phyloP scores from a whole-genome alignment of 2,113 vertebrate species.

The Tringa solitaria region DNA sequence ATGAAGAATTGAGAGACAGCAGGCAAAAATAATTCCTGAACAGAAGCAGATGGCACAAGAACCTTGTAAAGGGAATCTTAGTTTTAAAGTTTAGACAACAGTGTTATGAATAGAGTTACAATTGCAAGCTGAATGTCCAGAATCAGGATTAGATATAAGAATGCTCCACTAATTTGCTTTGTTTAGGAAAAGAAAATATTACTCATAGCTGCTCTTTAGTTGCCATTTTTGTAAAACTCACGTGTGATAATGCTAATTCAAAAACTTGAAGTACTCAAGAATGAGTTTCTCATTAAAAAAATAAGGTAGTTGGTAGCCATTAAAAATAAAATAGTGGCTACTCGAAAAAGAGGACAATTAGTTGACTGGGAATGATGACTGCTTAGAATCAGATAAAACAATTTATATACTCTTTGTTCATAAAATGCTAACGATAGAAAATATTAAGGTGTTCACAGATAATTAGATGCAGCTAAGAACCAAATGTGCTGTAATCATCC shows the following conservation, averaged over 20 bases:
- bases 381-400: background rate
- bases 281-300: background rate
- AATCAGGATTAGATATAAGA: background rate
- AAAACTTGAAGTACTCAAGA: background rate
- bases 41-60: background rate
- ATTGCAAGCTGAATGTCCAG: background rate
- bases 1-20: background rate
- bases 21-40: constrained; percentile 10
- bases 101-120: background rate
- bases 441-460: background rate
- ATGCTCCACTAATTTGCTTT: background rate
- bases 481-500: background rate
- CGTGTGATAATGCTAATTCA: background rate
- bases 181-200: background rate
- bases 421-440: background rate
- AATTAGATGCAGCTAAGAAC: background rate
- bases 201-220: background rate
- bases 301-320: background rate
- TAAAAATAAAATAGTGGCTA: background rate
- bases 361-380: background rate
- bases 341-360: background rate
- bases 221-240: background rate
- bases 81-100: background rate
- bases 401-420: background rate
- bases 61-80: background rate